phyloP scores from a whole-genome alignment of 2,888 invertebrate genomes.

The Dorcus parallelipipedus region DNA sequence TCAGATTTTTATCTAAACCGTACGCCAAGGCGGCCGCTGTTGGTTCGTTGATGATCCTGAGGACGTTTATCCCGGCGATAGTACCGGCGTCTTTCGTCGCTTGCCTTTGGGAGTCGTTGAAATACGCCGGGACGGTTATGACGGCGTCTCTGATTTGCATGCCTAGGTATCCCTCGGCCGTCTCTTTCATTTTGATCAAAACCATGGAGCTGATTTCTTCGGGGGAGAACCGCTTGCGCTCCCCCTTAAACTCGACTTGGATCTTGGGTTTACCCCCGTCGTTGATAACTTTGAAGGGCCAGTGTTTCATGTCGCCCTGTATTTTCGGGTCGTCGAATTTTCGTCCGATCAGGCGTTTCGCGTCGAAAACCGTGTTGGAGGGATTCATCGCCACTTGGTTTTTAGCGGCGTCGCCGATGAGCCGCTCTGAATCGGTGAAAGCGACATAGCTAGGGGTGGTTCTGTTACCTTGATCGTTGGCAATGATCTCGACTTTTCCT shows the following conservation, averaged over 20 bases:
- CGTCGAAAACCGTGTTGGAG: conserved; percentile 68
- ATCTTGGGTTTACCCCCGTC: conserved; percentile 67
- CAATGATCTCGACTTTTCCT: conserved; percentile 82
- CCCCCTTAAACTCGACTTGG: conserved; percentile 64
- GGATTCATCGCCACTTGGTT: conserved; percentile 78
- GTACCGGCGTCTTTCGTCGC: conserved; percentile 82
- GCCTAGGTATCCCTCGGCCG: conserved; percentile 71
- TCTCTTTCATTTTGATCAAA: conserved; percentile 61
- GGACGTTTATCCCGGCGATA: conserved; percentile 69
- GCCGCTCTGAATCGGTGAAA: conserved; percentile 78
- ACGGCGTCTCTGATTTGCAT: conserved; percentile 66
- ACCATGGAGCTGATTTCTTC: conserved; percentile 72
- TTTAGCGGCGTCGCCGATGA: conserved; percentile 85
- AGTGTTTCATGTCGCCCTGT: conserved; percentile 76
- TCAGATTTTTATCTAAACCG: conserved; percentile 66
- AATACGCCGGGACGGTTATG: conserved; percentile 72
- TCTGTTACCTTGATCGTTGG: conserved; percentile 85
- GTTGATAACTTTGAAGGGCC: conserved; percentile 75
- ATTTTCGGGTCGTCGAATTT: conserved; percentile 72
- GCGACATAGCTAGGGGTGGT: conserved; percentile 87
- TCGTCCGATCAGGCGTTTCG: conserved; percentile 75
- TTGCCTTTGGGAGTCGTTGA: conserved; percentile 70
- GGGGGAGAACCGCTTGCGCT: conserved; percentile 61
- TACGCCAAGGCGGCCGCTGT: conserved; percentile 73
- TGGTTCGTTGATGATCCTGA: conserved; percentile 81